Base-by-base conservation (phyloP, 2,797 vertebrate species). In the Chelidonichthys spinosus region DNA sequence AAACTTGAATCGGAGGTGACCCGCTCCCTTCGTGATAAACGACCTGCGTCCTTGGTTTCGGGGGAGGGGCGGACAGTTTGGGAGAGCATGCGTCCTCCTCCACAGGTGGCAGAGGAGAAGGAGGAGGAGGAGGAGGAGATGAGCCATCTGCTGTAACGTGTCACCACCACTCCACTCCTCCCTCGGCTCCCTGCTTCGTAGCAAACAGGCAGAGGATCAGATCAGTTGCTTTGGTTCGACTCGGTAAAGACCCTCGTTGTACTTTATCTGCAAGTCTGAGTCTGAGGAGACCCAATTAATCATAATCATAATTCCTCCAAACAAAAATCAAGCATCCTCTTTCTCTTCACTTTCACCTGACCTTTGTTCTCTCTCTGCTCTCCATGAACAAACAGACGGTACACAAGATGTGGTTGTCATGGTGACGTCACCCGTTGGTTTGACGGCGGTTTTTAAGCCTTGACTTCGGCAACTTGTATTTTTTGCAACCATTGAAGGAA, bases 101-200 rank as follows among this genome's bases (percentile, higher is more conserved):
- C 90, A 90, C 92, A 91, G 90, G 90, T 92, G 90, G 84, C 76
- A 47, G 76, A 85, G 33, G 75, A 83, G 3, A 79, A 85, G 59
- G 75, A 88, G 72, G 81, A 46, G 44, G 8, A 46, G 55, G 55
- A 58, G 11, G 85, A 87, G 81, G 85, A 86, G 87, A 87, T 43
- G 66, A 80, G 87, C 92, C 92, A 93, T 90, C 91, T 93, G 90
- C 85, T 90, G 82, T 80, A 69, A 44, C 69, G 40, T 71, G 77
- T 75, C 85, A 75, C 52, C 42, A 11, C 49, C 18, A 8, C 68
- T 76, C 68, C 64, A 11, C 69, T 83, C 74, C 50, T 52, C 77
- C 72, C 72, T 63, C 35, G 1, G 7, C 58, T 69, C 47, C 72
- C 55, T 54, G 76, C 64, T 81, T 69, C 76, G 66, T 75, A 47